Evolutionary conservation across 2,888 invertebrate genomes (phyloP).

Genomic region (Aradus depressus): DNA sequence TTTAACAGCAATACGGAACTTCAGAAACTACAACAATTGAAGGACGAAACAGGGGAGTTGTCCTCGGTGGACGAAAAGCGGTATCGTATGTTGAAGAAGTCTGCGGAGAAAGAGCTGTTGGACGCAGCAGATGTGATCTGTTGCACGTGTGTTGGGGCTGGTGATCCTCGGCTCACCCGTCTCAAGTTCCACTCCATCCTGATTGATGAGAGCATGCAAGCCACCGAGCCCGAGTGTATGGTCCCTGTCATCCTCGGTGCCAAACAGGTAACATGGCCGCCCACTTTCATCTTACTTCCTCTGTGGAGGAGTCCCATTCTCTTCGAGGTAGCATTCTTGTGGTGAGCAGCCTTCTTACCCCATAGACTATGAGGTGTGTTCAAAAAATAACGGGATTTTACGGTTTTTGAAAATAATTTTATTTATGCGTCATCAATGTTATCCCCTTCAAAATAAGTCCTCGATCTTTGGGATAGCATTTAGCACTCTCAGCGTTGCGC

Average conservation of each 20-base stretch:
- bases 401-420: too few relatives aligned
- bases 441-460: too few relatives aligned
- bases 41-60: conserved; percentile 96
- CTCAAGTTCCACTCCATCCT: conserved; percentile 92
- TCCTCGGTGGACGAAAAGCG: conserved; percentile 92
- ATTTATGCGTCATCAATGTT: too few relatives aligned
- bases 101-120: conserved; percentile 77
- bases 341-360: too few relatives aligned
- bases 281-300: background rate
- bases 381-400: too few relatives aligned
- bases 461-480: too few relatives aligned
- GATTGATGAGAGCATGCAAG: conserved; percentile 95
- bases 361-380: too few relatives aligned
- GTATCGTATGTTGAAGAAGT: conserved; percentile 78
- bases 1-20: conserved; percentile 60
- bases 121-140: conserved; percentile 98
- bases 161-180: conserved; percentile 84
- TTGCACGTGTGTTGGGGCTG: conserved; percentile 97
- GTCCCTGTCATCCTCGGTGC: conserved; percentile 97
- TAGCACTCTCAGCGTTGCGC: too few relatives aligned
- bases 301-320: too few relatives aligned
- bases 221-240: conserved; percentile 97
- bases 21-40: conserved; percentile 87
- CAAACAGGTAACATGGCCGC: conserved; percentile 50
- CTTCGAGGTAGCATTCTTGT: too few relatives aligned